Base-by-base conservation (phyloP, 2,888 invertebrate genomes). In the Lasioglossum malachurum region DNA sequence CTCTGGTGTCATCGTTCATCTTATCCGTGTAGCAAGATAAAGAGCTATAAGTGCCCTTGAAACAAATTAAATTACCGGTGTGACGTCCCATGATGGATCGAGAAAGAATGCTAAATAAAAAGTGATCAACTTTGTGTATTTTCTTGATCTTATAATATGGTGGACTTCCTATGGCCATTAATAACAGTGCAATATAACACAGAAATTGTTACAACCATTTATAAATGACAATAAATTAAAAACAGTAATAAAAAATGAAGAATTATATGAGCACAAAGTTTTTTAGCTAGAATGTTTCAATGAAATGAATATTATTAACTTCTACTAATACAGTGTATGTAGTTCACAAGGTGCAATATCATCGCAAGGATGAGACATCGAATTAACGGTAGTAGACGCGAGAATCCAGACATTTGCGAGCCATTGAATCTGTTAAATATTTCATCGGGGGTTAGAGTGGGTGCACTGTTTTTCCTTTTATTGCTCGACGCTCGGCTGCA, bases 381-480 rank as follows among this genome's bases (percentile, higher is more conserved):
- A n/a, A n/a, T n/a, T 57, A 64, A 31, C 31, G 23, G 4, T 19
- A 23, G 4, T 23, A 71, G 4, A n/a, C n/a, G n/a, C n/a, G 41
- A n/a, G 46, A 49, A 44, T 73, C 27, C 49, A 78, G 35, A 23
- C 60, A 67, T 79, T 80, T 69, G 71, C 4, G 31, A 78, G 75
- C 44, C 41, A 83, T 73, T 69, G 75, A 80, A 60, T 14, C 74
- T 78, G 71, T 81, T 89, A 86, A 89, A 87, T 88, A 89, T 87
- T 84, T 88, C 76, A 88, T 82, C 41, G 75, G 38, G 19, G 31
- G 16, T 23, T 53, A 72, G 53, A 16, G 73, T 53, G 69, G 49
- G 67, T 80, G 74, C 57, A 44, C 41, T 64, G 74, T 35, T 49
- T 38, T 57, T 60, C 27, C 35, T 73, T 44, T 27, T 31, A 31